phyloP scores from a whole-genome alignment of 1,140 invertebrate genomes.

The Drosophila hydei region DNA sequence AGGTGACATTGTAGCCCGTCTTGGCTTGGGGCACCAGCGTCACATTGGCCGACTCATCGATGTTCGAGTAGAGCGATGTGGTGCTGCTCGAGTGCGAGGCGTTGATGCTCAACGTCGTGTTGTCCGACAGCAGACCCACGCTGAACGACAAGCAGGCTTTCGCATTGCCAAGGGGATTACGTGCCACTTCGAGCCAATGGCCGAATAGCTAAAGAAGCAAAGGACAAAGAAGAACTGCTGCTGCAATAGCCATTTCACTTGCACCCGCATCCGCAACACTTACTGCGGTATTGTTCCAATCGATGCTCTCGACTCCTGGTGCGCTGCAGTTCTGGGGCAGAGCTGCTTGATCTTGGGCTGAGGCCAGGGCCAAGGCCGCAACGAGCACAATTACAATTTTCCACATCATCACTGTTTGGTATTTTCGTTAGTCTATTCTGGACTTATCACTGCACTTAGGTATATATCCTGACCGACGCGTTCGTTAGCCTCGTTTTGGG shows the following conservation, averaged over 20 bases:
- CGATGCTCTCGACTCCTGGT: conserved; percentile 6
- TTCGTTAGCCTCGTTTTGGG: conserved; percentile 1
- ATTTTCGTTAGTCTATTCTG: neutral
- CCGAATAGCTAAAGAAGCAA: conserved; percentile 31
- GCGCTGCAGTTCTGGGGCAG: conserved; percentile 5
- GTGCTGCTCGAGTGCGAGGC: conserved; percentile 30
- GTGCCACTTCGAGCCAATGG: conserved; percentile 51
- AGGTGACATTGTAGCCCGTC: conserved; percentile 51
- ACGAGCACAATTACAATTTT: conserved; percentile 55
- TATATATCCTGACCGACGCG: conserved; percentile 9
- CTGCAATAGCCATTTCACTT: neutral
- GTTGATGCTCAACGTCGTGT: conserved; percentile 39
- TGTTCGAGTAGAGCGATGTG: conserved; percentile 26
- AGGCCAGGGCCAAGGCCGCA: conserved; percentile 50
- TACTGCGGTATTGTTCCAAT: conserved; percentile 54
- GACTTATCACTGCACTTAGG: conserved; percentile 18
- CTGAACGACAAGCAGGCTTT: conserved; percentile 34
- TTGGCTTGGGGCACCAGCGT: neutral
- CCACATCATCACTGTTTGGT: conserved; percentile 52
- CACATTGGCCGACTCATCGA: conserved; percentile 38
- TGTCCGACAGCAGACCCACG: neutral
- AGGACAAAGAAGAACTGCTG: neutral
- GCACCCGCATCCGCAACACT: conserved; percentile 29
- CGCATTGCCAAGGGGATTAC: conserved; percentile 33
- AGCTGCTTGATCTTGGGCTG: conserved; percentile 15